Base-by-base conservation (phyloP, 2,797 vertebrate species). In the Cheirogaleus major region DNA sequence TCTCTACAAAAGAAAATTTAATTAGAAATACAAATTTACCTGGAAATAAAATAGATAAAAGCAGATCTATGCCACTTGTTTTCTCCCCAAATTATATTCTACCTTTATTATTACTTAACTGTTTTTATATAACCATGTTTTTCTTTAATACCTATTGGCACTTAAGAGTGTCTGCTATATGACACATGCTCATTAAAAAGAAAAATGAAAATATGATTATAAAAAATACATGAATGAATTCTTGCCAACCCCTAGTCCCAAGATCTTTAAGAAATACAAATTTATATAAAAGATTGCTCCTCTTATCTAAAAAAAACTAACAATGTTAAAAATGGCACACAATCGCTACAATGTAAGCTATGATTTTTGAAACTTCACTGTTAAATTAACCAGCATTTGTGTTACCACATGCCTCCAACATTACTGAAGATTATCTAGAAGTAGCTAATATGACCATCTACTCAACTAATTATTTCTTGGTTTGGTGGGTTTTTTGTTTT, bases 201-300 rank as follows among this genome's bases (percentile, higher is more conserved):
- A 95, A 55, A 93, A 93, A 11, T 80, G 7, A 95, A 93, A 79
- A 70, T 55, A 92, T 41, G 20, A 94, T 45, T 69, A 43, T 41
- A 76, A 95, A 94, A 76, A 91, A 57, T 38, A 2, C 17, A 96
- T 55, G 59, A 81, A 83, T 70, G 27, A 69, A 75, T 75, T 86
- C 50, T 65, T 70, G 35, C 15, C 27, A 95, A 45, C 12, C 75
- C 41, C 59, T 88, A 55, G 32, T 81, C 78, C 48, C 11, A 61
- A 91, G 22, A 30, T 55, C 35, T 79, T 78, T 61, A 73, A 76
- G 9, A 89, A 45, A 89, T 4, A 70, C 6, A 88, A 79, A 80
- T 43, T 65, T n/a, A 86, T 35, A 52, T 45, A 59, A 35, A 91
- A 55, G 25, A 35, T 45, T 82, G 23, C 14, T 70, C 61, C 25